Evolutionary conservation across 2,888 invertebrate species (phyloP).

Genomic region (Lathronympha strigana): DNA sequence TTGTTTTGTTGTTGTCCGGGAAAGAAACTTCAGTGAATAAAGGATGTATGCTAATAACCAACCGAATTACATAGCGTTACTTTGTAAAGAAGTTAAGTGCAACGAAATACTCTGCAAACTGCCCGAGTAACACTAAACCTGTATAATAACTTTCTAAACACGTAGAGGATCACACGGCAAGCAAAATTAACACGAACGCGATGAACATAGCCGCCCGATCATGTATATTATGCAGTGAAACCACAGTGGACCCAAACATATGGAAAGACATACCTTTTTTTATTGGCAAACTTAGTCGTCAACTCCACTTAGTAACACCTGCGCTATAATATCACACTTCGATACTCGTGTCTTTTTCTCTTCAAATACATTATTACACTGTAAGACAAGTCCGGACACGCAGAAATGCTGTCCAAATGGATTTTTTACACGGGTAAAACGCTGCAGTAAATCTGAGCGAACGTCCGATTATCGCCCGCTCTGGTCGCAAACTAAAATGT

Average conservation of each 20-base stretch:
- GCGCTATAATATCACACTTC: constrained; percentile 84
- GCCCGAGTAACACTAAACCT: constrained; percentile 44
- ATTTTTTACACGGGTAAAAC: constrained; percentile 57
- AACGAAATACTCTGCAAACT: constrained; percentile 28
- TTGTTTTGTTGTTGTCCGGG: constrained; percentile 1
- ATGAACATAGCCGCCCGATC: constrained; percentile 30
- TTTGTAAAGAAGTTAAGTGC: constrained; percentile 21
- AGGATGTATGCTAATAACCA: constrained; percentile 48
- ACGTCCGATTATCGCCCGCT: constrained; percentile 64
- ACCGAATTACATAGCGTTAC: constrained; percentile 43
- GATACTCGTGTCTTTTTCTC: constrained; percentile 81
- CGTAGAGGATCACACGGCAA: constrained; percentile 45
- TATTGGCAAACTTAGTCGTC: constrained; percentile 69
- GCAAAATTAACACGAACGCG: constrained; percentile 42
- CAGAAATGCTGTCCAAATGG: constrained; percentile 72
- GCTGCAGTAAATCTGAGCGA: constrained; percentile 59
- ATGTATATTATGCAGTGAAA: constrained; percentile 33
- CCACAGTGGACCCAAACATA: constrained; percentile 61
- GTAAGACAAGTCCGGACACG: constrained; percentile 74
- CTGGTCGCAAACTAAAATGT: constrained; percentile 74
- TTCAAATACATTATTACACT: constrained; percentile 84
- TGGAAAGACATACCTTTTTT: constrained; percentile 72
- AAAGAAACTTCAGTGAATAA: constrained; percentile 30
- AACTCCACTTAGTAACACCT: constrained; percentile 74
- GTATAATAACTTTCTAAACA: constrained; percentile 64